phyloP scores from a whole-genome alignment of 2,888 invertebrate genomes.

The Stenotaenia linearis region DNA sequence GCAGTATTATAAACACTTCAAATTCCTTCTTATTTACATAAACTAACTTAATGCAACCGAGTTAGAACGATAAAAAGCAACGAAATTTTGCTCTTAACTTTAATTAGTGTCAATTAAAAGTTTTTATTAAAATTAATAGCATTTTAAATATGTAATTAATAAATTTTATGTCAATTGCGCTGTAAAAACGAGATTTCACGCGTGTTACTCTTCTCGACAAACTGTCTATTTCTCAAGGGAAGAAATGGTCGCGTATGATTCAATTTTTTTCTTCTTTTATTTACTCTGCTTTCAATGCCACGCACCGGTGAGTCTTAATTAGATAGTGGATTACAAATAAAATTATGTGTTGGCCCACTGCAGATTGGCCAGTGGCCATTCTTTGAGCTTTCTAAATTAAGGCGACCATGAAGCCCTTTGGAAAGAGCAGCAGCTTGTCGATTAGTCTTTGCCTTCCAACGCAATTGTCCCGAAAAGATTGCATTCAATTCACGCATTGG shows the following conservation, averaged over 20 bases:
- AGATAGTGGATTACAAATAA: slow-evolving; percentile 26
- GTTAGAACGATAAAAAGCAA: background rate
- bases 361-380: slow-evolving; percentile 20
- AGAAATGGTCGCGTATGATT: background rate
- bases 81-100: no score
- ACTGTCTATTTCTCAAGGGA: background rate
- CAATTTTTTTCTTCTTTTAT: background rate
- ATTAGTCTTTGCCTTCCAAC: background rate
- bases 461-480: slow-evolving; percentile 4
- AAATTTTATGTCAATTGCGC: no score
- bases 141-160: no score
- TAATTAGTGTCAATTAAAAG: no score
- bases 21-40: background rate
- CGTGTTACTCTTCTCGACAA: no score
- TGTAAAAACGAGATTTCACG: background rate
- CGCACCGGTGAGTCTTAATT: slow-evolving; percentile 16
- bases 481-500: slow-evolving; percentile 11
- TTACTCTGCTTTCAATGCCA: slow-evolving; percentile 20
- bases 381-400: slow-evolving; percentile 4
- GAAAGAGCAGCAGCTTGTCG: background rate
- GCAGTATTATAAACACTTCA: background rate
- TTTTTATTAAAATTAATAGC: no score
- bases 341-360: slow-evolving; percentile 11
- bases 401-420: background rate
- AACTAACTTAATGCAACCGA: background rate